Evolutionary conservation across 2,113 vertebrate species (phyloP).

Genomic region (Sciurus niger): DNA sequence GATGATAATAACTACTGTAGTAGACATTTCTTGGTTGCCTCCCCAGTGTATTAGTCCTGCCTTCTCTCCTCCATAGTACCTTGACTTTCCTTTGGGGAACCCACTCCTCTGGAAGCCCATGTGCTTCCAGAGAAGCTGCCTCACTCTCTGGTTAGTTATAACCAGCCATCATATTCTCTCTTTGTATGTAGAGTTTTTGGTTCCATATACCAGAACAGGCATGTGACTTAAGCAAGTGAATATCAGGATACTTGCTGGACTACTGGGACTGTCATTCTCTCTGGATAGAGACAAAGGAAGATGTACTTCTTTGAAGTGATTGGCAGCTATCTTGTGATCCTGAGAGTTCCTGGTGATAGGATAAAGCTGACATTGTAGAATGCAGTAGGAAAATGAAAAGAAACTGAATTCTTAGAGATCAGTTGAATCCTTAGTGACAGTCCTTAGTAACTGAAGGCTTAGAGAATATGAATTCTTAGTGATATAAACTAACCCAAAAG

Average conservation of each 20-base stretch:
- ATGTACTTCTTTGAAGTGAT: neutral
- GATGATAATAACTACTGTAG: neutral
- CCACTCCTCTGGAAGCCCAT: neutral
- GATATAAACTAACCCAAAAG: conserved; percentile 2
- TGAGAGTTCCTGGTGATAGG: neutral
- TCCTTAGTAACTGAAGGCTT: neutral
- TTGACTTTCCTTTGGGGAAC: conserved; percentile 25
- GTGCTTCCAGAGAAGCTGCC: neutral
- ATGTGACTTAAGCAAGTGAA: conserved; percentile 27
- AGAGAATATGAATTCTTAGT: neutral
- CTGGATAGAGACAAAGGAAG: neutral
- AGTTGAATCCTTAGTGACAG: neutral
- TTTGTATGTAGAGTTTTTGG: neutral
- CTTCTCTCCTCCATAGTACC: neutral
- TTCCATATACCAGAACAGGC: neutral
- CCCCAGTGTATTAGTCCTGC: neutral
- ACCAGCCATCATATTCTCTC: neutral
- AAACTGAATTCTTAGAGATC: neutral
- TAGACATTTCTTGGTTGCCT: neutral
- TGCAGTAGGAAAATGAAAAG: conserved; percentile 28
- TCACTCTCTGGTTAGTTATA: neutral
- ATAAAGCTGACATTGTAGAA: conserved; percentile 29
- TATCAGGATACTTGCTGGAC: neutral
- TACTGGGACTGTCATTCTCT: neutral
- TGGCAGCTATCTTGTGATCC: neutral